Evolutionary conservation across 2,797 vertebrate species (phyloP).

Genomic region (Sciaenops ocellatus): DNA sequence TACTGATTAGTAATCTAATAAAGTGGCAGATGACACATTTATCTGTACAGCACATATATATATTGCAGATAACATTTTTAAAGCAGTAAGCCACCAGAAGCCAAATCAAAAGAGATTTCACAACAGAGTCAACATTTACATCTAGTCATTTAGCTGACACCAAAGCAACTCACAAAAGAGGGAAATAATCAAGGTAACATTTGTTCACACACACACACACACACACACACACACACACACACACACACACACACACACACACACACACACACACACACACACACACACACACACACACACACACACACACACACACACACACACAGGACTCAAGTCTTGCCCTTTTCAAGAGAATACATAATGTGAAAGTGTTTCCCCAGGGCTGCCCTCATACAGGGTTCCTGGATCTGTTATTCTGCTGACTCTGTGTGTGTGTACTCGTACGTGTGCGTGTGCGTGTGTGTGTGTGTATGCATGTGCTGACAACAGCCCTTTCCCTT

Average conservation of each 20-base stretch:
- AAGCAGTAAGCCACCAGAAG: not conserved
- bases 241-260: not conserved
- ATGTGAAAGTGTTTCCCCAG: slow-evolving; percentile 47
- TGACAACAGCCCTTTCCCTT: slow-evolving; percentile 51
- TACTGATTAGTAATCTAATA: not conserved
- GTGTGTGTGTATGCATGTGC: slow-evolving; percentile 21
- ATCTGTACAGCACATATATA: not conserved
- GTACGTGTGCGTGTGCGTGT: slow-evolving; percentile 4
- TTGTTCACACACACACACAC: not conserved
- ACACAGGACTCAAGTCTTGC: slow-evolving; percentile 16
- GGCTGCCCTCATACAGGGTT: slow-evolving; percentile 36
- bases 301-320: not conserved
- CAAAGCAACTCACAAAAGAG: too few species aligned
- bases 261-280: not conserved
- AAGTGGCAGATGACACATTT: not conserved
- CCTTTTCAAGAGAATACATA: slow-evolving; percentile 47
- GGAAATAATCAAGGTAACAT: too few species aligned
- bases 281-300: not conserved
- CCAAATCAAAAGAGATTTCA: not conserved
- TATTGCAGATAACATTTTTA: not conserved
- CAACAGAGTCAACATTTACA: not conserved
- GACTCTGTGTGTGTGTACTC: slow-evolving; percentile 33
- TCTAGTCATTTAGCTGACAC: too few species aligned
- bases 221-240: not conserved
- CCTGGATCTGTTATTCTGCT: slow-evolving; percentile 63